Evolutionary conservation across 2,888 invertebrate species (phyloP), one percentile per base, ranked within the genome.

Genomic region (Dioctria linearis): DNA sequence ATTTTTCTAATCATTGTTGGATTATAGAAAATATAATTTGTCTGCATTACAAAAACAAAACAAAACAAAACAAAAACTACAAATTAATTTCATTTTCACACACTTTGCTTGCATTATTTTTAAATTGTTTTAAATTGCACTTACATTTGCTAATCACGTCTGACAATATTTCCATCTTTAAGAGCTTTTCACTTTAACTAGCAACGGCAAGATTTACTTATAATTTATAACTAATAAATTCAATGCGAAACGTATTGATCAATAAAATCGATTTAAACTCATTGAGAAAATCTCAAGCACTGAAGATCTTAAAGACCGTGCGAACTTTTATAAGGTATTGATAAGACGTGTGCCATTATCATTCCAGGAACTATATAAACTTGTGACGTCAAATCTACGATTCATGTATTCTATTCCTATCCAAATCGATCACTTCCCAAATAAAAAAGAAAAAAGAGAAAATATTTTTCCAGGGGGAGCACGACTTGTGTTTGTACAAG

Each of bases 11-110:
- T 25, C 25, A 25, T 1, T 0, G 25, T 25, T 25, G 25, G 25
- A 25, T 25, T 25, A 25, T 25, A 25, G 25, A 25, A n/a, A n/a
- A n/a, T n/a, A n/a, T n/a, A n/a, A 25, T 25, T 25, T 25, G 25
- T 25, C 2, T 25, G 25, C 1, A 25, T 25, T 25, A 25, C 25
- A 42, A 63, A 39, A 63, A n/a, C 40, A 25, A 25, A 25, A 25
- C 1, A 40, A 63, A 63, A n/a, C n/a, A n/a, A 63, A 63, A 63
- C 4, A 37, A 40, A 65, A 65, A 65, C 40, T 39, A 61, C 37
- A 61, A 61, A 61, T 3, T 3, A 6, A 65, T 3, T 65, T 9
- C 51, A 25, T 25, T 25, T 2, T 25, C 25, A 25, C 25, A 25
- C 25, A 25, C 25, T 25, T 25, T 25, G 25, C 25, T 25, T 25